A percentile compares a stretch with the other conserved stretches of the same genome.
Conservation (phyloP, 1,140 invertebrate genomes). For the Ladona fulva region DNA sequence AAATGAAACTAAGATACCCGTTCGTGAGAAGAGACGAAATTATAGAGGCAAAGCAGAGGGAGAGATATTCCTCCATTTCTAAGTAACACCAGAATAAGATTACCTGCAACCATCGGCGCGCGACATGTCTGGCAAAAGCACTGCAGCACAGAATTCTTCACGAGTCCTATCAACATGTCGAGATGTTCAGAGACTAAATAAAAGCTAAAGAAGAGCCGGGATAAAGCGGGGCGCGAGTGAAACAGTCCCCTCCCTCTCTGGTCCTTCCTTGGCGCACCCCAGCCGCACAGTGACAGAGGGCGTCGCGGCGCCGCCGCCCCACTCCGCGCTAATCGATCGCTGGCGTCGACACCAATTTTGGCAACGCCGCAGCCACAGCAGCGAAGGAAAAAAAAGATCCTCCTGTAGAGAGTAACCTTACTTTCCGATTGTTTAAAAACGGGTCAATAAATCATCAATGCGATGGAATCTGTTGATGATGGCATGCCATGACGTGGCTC, state of each 20-base stretch:
- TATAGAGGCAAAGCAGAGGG: no score
- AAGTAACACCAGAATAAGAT: background rate
- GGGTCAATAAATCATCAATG: no score
- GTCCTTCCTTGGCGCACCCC: conserved; percentile 4
- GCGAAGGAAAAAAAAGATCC: background rate
- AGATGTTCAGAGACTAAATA: conserved; percentile 20
- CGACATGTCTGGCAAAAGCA: conserved; percentile 84
- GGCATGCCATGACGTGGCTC: background rate
- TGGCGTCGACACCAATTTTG: background rate
- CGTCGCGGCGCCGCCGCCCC: background rate
- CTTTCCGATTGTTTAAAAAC: background rate
- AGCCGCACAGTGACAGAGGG: background rate
- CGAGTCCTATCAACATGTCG: conserved; percentile 72
- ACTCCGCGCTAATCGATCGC: background rate
- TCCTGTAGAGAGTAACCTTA: background rate
- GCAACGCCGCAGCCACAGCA: background rate
- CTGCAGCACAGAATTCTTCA: conserved; percentile 77
- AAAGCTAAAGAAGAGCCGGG: background rate
- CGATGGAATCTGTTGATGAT: background rate
- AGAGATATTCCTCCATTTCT: background rate
- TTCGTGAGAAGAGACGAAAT: no score
- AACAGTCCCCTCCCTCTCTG: background rate
- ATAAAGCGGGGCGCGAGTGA: background rate
- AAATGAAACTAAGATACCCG: no score
- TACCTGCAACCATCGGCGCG: conserved; percentile 52